Conservation (phyloP, 2,113 vertebrate genomes). For the Saguinus imperator region DNA sequence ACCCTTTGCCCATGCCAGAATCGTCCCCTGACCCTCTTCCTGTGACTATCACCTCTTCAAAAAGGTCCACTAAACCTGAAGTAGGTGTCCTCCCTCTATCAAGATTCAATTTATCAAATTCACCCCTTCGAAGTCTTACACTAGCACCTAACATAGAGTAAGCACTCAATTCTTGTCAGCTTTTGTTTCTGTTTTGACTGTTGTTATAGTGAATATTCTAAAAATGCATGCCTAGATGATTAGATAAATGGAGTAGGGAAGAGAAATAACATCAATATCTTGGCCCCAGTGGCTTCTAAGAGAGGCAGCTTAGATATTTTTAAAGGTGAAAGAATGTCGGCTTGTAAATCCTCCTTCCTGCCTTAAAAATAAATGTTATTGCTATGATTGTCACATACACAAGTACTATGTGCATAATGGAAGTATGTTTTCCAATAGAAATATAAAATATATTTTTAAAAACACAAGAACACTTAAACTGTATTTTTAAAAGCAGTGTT, state of each 20-base stretch:
- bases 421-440: background rate
- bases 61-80: background rate
- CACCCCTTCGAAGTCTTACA: background rate
- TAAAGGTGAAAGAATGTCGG: background rate
- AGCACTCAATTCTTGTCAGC: background rate
- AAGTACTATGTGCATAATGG: background rate
- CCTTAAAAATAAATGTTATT: slow-evolving; percentile 22
- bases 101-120: background rate
- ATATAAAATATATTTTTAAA: background rate
- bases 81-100: background rate
- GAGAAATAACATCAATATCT: background rate
- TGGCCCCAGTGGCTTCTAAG: background rate
- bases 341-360: background rate
- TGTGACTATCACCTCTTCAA: background rate
- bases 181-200: background rate
- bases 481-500: background rate
- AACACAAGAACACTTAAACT: background rate
- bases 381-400: background rate
- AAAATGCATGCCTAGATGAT: background rate
- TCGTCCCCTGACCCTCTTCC: background rate
- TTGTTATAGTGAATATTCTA: background rate
- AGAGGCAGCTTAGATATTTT: background rate
- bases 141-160: background rate
- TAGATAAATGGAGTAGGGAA: background rate
- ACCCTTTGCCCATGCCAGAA: background rate